Conservation (phyloP, 1,140 invertebrate genomes). For the Sesamia nonagrioides region DNA sequence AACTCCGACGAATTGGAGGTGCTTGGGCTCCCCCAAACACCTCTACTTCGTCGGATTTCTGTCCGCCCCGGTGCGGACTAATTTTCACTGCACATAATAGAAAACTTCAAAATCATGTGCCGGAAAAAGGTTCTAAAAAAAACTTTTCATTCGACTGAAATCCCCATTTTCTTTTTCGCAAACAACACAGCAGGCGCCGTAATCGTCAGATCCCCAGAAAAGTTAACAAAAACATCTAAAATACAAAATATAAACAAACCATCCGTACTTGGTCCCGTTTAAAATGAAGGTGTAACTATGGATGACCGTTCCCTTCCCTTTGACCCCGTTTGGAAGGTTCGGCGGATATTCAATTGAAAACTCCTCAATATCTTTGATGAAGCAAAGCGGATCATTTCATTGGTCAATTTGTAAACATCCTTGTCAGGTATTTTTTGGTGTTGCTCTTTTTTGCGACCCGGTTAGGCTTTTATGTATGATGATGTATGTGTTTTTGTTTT, state of each 20-base stretch:
- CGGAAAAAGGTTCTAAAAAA: too few species aligned
- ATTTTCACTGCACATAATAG: too few species aligned
- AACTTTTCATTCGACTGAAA: not conserved
- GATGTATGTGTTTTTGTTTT: not conserved
- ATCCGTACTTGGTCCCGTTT: not conserved
- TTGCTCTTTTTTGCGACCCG: not conserved
- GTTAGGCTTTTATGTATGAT: not conserved
- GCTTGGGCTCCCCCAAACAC: too few species aligned
- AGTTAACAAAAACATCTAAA: not conserved
- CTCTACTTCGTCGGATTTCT: too few species aligned
- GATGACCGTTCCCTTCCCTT: slow-evolving; percentile 23
- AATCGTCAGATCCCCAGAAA: slow-evolving; percentile 4
- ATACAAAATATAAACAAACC: slow-evolving; percentile 19
- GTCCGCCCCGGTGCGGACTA: too few species aligned
- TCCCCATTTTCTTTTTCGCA: not conserved
- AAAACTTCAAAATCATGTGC: too few species aligned
- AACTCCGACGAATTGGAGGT: too few species aligned
- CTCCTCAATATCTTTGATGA: slow-evolving; percentile 49
- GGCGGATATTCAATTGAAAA: slow-evolving; percentile 43
- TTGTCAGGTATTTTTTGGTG: slow-evolving; percentile 3
- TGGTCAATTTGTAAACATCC: slow-evolving; percentile 39
- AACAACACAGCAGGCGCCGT: not conserved
- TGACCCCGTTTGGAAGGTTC: not conserved
- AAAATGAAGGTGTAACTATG: slow-evolving; percentile 35
- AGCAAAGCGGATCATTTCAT: slow-evolving; percentile 43